Conservation (phyloP, 1,140 invertebrate species). For the Formica exsecta region DNA sequence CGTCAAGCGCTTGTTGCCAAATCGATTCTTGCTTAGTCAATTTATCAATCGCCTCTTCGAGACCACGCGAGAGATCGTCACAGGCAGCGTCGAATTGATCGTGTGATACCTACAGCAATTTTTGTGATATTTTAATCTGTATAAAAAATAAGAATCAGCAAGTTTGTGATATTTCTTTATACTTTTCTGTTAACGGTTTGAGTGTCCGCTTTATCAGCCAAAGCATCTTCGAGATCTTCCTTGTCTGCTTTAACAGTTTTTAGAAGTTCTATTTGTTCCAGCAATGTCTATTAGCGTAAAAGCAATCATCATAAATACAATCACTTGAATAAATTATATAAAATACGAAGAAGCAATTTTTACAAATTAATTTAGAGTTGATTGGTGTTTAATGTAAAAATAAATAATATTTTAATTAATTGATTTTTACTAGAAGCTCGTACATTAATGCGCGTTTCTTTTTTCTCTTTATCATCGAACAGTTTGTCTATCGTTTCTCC, state of each 20-base stretch:
- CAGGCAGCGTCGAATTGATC: slow-evolving; percentile 90
- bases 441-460: slow-evolving; percentile 69
- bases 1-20: slow-evolving; percentile 86
- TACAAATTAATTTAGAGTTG: slow-evolving; percentile 13
- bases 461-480: slow-evolving; percentile 80
- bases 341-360: neutral
- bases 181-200: slow-evolving; percentile 89
- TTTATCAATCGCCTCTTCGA: slow-evolving; percentile 89
- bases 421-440: slow-evolving; percentile 7
- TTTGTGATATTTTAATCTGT: neutral
- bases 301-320: neutral
- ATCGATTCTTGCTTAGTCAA: slow-evolving; percentile 87
- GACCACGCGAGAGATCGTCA: slow-evolving; percentile 88
- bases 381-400: slow-evolving; percentile 28
- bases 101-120: slow-evolving; percentile 87
- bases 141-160: neutral
- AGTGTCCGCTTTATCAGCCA: slow-evolving; percentile 91
- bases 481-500: slow-evolving; percentile 77
- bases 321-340: neutral
- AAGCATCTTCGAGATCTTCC: slow-evolving; percentile 89
- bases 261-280: slow-evolving; percentile 87
- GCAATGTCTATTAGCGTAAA: slow-evolving; percentile 80
- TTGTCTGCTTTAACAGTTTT: slow-evolving; percentile 89
- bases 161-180: neutral
- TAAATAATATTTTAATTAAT: slow-evolving; percentile 13